Base-by-base conservation (phyloP, 2,113 vertebrate species). In the Ophthalmolycus amberensis region DNA sequence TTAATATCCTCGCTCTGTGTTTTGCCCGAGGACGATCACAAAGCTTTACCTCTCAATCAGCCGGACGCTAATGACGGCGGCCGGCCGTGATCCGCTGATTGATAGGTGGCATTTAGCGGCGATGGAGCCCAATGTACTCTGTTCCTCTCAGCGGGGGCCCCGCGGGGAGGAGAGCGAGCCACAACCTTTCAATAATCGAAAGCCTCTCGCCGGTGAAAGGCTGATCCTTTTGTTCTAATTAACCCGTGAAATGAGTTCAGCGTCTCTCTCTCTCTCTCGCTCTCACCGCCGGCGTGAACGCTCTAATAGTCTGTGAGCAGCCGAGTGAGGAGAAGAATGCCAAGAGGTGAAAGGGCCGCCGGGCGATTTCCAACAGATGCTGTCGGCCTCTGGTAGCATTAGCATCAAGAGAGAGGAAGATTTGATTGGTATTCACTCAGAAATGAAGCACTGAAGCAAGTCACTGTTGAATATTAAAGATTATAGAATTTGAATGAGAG, bases 221-320 rank as follows among this genome's bases (percentile, higher is more conserved):
- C 90, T 85, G 86, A 87, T 91, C 90, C 89, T 86, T 94, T 94
- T 95, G 92, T 95, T 95, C 94, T 95, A 94, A 95, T 95, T 94
- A 95, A 95, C 94, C 94, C 88, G 74, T 85, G 82, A 90, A 92
- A 94, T 94, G 95, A 94, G 94, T 93, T 95, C 92, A 91, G 90
- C 80, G 9, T 75, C 88, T 89, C 77, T 56, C 80, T 80, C 80
- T 14, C 29, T 29, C 29, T 29, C 29, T 29, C 29, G 29, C 34
- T 6, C 34, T 34, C 34, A 71, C 83, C 85, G 22, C 46, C 59
- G 34, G 88, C 75, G 37, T 71, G 58, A 82, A 80, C 72, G 90
- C 91, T 91, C 90, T 93, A 93, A 92, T 92, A 91, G 91, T 83
- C 85, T 89, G 69, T 80, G 90, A 92, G 80, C 77, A 73, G 77